A percentile compares a stretch with the other conserved stretches of the same genome.
phyloP scores from a whole-genome alignment of 2,797 vertebrate genomes.

The Miopithecus talapoin region DNA sequence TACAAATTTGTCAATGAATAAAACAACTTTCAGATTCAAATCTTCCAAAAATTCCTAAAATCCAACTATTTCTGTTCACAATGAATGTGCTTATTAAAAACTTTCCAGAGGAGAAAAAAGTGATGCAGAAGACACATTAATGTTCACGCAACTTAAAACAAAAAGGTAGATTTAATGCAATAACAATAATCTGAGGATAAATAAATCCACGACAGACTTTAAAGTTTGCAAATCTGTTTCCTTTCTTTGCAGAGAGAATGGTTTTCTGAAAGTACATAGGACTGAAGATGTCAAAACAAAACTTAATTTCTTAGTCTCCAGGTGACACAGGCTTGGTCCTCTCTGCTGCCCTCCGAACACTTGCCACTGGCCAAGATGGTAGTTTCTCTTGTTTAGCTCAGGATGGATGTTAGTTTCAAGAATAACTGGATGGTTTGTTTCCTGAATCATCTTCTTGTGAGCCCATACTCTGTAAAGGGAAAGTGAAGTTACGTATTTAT shows the following conservation, averaged over 20 bases:
- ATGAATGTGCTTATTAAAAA: conserved; percentile 61
- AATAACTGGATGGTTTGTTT: conserved; percentile 99
- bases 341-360: conserved; percentile 81
- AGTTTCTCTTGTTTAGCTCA: conserved; percentile 79
- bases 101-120: conserved; percentile 56
- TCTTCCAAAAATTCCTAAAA: conserved; percentile 59
- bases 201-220: conserved; percentile 97
- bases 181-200: conserved; percentile 94
- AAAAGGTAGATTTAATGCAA: conserved; percentile 91
- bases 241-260: conserved; percentile 90
- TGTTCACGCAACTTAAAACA: conserved; percentile 86
- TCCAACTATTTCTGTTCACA: conserved; percentile 65
- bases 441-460: conserved; percentile 99
- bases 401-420: conserved; percentile 87
- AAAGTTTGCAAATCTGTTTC: conserved; percentile 88
- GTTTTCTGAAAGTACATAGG: conserved; percentile 90
- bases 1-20: not conserved
- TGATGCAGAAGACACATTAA: conserved; percentile 82
- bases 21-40: conserved; percentile 58
- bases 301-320: conserved; percentile 82
- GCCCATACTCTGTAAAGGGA: conserved; percentile 94
- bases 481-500: conserved; percentile 10
- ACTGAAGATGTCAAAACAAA: conserved; percentile 82
- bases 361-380: conserved; percentile 73
- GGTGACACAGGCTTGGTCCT: conserved; percentile 77